These are phyloP conservation scores for Albula goreensis DNA, from an alignment of 2,113 vertebrate genomes.

Conservation along the genomic window DNA sequence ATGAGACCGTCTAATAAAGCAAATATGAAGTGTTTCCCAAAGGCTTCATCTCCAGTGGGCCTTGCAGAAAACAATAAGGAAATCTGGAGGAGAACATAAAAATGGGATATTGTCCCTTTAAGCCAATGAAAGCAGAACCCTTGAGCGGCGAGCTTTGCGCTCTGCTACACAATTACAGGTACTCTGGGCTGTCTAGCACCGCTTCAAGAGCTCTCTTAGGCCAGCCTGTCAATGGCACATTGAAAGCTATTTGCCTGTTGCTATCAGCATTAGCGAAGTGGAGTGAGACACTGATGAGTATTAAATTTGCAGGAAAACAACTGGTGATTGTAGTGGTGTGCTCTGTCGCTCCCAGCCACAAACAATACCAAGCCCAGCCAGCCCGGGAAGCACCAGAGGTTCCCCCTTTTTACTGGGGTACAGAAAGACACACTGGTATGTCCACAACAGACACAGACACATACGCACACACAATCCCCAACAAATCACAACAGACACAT, in stretches of 20 bases:
- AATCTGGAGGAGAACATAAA: conserved; percentile 59
- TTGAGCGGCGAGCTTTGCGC: conserved; percentile 81
- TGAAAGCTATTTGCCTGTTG: conserved; percentile 91
- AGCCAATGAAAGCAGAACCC: conserved; percentile 88
- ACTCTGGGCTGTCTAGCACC: conserved; percentile 89
- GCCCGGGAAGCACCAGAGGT: conserved; percentile 30
- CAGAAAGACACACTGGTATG: too few species aligned
- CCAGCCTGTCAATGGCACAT: conserved; percentile 81
- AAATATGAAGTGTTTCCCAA: conserved; percentile 38
- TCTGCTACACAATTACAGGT: conserved; percentile 87
- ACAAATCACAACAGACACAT: background rate
- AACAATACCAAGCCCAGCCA: conserved; percentile 63
- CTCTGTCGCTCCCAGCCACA: conserved; percentile 47
- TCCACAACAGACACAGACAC: background rate
- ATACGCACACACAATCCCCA: background rate
- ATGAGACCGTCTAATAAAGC: background rate
- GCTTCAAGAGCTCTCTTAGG: conserved; percentile 85
- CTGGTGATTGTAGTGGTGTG: conserved; percentile 56
- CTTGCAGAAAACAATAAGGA: conserved; percentile 53
- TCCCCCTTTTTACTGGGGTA: background rate
- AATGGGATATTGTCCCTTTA: conserved; percentile 82
- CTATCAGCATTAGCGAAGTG: conserved; percentile 86
- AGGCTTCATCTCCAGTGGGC: conserved; percentile 50
- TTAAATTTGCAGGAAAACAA: conserved; percentile 75
- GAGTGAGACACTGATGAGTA: conserved; percentile 85